These are phyloP conservation scores for Lagocephalus sceleratus DNA, from an alignment of 2,797 vertebrate genomes.

Conservation along the genomic window DNA sequence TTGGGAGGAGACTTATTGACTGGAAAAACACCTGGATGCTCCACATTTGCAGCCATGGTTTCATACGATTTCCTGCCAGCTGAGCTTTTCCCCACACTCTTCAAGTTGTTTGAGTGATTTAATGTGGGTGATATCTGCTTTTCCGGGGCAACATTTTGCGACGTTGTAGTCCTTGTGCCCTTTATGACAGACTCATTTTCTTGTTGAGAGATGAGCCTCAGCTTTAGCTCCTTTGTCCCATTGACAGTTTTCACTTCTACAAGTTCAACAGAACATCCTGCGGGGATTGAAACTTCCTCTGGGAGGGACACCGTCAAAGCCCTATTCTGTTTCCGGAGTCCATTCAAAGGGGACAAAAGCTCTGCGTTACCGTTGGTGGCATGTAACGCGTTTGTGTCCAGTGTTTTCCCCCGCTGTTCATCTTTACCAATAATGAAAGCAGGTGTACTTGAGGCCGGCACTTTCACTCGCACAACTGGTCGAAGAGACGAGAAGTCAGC, in stretches of 20 bases:
- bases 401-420: conserved; percentile 42
- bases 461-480: conserved; percentile 44
- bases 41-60: conserved; percentile 27
- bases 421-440: conserved; percentile 42
- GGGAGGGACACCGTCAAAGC: conserved; percentile 90
- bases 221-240: conserved; percentile 86
- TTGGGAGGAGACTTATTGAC: conserved; percentile 20
- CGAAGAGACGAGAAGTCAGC: conserved; percentile 23
- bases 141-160: conserved; percentile 29
- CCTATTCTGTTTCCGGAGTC: conserved; percentile 82
- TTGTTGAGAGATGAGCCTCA: conserved; percentile 80
- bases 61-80: conserved; percentile 47
- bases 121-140: conserved; percentile 58
- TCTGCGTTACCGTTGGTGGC: conserved; percentile 77
- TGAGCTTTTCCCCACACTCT: conserved; percentile 36
- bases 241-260: conserved; percentile 91
- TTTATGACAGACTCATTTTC: conserved; percentile 57
- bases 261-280: conserved; percentile 90
- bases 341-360: conserved; percentile 78
- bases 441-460: conserved; percentile 37
- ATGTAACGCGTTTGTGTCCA: conserved; percentile 30
- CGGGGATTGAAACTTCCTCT: conserved; percentile 85
- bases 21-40: conserved; percentile 16
- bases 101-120: conserved; percentile 40
- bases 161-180: conserved; percentile 39